A percentile compares a stretch with the other conserved stretches of the same genome.
Evolutionary conservation across 2,888 invertebrate species (phyloP).

Genomic region (Cantharis nigra): DNA sequence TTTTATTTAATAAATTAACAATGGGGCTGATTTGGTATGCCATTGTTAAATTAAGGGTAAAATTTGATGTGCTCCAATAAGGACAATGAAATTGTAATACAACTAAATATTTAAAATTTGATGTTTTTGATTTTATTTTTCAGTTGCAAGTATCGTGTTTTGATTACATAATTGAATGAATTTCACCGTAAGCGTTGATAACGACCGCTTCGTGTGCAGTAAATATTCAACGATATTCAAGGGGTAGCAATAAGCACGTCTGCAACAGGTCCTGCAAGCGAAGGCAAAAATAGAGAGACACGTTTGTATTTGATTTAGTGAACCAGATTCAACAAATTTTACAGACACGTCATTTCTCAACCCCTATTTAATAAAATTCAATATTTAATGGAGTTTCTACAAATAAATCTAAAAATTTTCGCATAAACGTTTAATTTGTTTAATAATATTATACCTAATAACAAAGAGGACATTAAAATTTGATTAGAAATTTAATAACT

Average conservation of each 20-base stretch:
- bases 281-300: constrained; percentile 6
- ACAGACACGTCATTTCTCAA: not conserved
- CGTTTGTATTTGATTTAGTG: not conserved
- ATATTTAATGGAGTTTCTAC: not conserved
- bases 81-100: not conserved
- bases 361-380: not conserved
- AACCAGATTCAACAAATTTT: not conserved
- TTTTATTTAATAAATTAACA: not conserved
- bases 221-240: constrained; percentile 14
- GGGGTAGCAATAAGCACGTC: constrained; percentile 14
- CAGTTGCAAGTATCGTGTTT: constrained; percentile 12
- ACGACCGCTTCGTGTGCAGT: constrained; percentile 18
- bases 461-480: not conserved
- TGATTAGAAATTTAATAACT: not conserved
- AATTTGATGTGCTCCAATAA: not conserved
- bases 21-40: not conserved
- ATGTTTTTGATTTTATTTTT: not conserved
- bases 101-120: not conserved
- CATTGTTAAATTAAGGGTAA: not conserved
- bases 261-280: constrained; percentile 21
- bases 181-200: constrained; percentile 14
- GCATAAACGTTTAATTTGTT: not conserved
- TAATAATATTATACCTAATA: not conserved
- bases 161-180: constrained; percentile 18
- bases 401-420: not conserved